Conservation (phyloP, 53 echinoderm and acorn worm genomes). For the Glandiceps talaboti region DNA sequence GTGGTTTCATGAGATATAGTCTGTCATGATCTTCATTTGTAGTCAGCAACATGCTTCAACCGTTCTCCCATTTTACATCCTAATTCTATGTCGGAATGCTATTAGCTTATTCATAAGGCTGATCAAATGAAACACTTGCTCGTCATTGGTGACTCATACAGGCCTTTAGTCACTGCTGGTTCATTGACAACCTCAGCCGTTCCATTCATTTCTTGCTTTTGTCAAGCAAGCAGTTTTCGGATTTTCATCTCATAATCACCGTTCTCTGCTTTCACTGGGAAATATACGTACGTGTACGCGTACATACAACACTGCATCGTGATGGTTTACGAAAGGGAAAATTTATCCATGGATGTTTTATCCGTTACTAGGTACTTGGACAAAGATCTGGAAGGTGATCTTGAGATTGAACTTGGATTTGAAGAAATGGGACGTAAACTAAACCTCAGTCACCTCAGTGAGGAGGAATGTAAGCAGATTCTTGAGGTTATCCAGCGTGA, state of each 20-base stretch:
- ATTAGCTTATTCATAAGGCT: neutral
- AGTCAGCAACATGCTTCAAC: neutral
- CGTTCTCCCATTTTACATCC: neutral
- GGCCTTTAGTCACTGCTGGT: neutral
- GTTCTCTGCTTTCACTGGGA: too few relatives aligned
- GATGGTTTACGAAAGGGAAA: slow-evolving; percentile 11
- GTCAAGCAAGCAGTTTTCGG: too few relatives aligned
- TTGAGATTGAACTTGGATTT: neutral
- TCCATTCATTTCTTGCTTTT: too few relatives aligned
- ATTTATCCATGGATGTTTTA: slow-evolving; percentile 8
- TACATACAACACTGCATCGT: too few relatives aligned
- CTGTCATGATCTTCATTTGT: neutral
- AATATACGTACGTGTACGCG: too few relatives aligned
- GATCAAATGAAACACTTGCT: neutral
- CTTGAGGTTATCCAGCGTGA: slow-evolving; percentile 94
- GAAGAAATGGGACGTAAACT: slow-evolving; percentile 85
- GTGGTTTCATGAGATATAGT: neutral
- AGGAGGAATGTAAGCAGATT: slow-evolving; percentile 84
- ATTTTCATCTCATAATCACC: too few relatives aligned
- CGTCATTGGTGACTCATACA: neutral
- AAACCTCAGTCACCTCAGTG: slow-evolving; percentile 74
- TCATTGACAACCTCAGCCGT: neutral
- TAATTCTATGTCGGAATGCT: neutral
- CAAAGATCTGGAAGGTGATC: neutral
- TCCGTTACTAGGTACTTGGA: neutral